phyloP scores from a whole-genome alignment of 2,797 vertebrate species.

The Sebastes kiyomatsui region DNA sequence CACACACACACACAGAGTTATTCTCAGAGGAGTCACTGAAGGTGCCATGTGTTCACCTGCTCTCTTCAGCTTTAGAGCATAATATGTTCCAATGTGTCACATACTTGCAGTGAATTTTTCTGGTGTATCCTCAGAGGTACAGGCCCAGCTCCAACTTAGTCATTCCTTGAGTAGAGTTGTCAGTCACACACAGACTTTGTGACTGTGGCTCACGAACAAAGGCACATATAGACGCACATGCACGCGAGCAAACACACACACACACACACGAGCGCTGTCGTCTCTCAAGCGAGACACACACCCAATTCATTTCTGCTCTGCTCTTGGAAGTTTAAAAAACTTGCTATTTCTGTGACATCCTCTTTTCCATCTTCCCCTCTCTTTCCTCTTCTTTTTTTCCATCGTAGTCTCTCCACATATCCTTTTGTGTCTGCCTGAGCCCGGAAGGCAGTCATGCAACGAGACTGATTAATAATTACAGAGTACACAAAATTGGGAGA shows the following conservation, averaged over 20 bases:
- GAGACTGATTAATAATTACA: constrained; percentile 87
- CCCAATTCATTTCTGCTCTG: constrained; percentile 47
- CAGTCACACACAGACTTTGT: constrained; percentile 59
- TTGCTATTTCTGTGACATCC: constrained; percentile 72
- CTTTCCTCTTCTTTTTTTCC: constrained; percentile 51
- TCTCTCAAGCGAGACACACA: constrained; percentile 49
- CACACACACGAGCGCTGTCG: background rate
- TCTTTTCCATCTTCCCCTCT: constrained; percentile 52
- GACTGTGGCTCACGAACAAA: constrained; percentile 61
- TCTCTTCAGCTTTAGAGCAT: constrained; percentile 33
- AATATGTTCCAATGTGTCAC: constrained; percentile 54
- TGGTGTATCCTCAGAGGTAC: constrained; percentile 46
- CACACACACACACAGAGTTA: constrained; percentile 22
- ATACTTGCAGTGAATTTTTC: constrained; percentile 41
- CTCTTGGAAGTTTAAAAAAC: constrained; percentile 62
- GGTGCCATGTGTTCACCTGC: constrained; percentile 56
- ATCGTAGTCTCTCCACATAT: constrained; percentile 59
- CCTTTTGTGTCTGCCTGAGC: constrained; percentile 80
- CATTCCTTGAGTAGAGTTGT: constrained; percentile 59
- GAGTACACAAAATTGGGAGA: constrained; percentile 80
- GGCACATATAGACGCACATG: constrained; percentile 9
- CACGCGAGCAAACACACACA: background rate
- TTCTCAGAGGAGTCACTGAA: constrained; percentile 20
- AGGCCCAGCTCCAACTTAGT: constrained; percentile 49
- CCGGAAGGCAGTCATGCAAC: constrained; percentile 79